These are phyloP conservation scores for Noturus placidus DNA, from an alignment of 2,113 vertebrate species.

Conservation along the genomic window DNA sequence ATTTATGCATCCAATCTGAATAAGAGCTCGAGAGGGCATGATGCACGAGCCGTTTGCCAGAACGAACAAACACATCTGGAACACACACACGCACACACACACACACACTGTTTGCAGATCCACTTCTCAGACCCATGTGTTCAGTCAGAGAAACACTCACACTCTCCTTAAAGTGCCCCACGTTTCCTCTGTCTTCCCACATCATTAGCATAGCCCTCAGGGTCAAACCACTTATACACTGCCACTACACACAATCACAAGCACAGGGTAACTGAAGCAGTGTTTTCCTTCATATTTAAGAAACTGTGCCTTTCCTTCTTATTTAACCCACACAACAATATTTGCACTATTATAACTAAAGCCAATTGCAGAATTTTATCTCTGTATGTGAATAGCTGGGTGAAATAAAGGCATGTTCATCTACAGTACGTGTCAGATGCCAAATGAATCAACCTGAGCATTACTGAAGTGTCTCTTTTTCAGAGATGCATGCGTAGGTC, in stretches of 20 bases:
- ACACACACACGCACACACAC: background rate
- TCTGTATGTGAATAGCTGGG: background rate
- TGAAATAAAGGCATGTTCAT: background rate
- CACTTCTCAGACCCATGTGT: conserved; percentile 17
- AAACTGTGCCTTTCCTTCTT: background rate
- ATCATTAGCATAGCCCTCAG: conserved; percentile 37
- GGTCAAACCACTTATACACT: conserved; percentile 43
- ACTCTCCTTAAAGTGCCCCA: conserved; percentile 18
- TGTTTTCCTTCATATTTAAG: conserved; percentile 1
- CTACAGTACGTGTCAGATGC: background rate
- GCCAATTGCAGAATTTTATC: background rate
- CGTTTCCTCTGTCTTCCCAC: conserved; percentile 28
- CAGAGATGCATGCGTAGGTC: background rate
- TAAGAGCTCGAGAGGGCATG: conserved; percentile 54
- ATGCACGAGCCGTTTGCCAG: conserved; percentile 18
- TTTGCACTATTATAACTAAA: background rate
- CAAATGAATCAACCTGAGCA: background rate
- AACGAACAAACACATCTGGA: conserved; percentile 7
- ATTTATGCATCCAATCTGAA: conserved; percentile 68
- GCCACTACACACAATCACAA: conserved; percentile 12
- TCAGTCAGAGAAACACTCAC: conserved; percentile 25
- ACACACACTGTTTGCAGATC: background rate
- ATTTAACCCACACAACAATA: background rate
- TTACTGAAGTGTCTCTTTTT: background rate
- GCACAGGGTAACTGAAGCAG: background rate